These are phyloP conservation scores for Zeugodacus cucurbitae DNA, from an alignment of 1,140 invertebrate genomes.

Conservation along the genomic window DNA sequence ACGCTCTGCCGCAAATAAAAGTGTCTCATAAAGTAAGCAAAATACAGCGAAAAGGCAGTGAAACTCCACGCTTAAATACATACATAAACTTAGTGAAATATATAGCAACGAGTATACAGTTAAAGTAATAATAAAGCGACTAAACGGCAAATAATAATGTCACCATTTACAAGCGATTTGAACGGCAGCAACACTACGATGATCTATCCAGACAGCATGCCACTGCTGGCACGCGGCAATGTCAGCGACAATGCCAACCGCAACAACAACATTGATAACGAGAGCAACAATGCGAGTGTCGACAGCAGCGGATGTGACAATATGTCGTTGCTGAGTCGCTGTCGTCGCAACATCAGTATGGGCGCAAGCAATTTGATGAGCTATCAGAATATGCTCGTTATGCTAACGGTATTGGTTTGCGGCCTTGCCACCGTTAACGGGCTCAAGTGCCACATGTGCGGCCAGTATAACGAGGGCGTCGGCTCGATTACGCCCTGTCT, in stretches of 20 bases:
- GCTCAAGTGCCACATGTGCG: slow-evolving; percentile 80
- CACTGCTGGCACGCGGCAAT: not conserved
- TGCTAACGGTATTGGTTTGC: slow-evolving; percentile 41
- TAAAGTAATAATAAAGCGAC: slow-evolving; percentile 14
- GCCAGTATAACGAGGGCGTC: slow-evolving; percentile 83
- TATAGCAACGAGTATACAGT: not conserved
- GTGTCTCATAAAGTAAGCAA: not conserved
- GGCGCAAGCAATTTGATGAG: slow-evolving; percentile 41
- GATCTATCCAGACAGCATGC: not conserved
- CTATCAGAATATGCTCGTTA: slow-evolving; percentile 44
- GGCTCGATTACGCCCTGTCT: slow-evolving; percentile 84
- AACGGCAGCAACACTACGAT: not conserved
- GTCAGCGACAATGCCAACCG: slow-evolving; percentile 3
- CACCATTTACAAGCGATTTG: slow-evolving; percentile 34
- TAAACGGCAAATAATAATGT: slow-evolving; percentile 33
- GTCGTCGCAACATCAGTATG: not conserved
- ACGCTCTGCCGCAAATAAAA: not conserved
- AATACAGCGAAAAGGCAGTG: slow-evolving; percentile 28
- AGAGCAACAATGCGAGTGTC: too few relatives aligned
- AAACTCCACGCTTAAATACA: not conserved
- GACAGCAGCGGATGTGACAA: slow-evolving; percentile 2
- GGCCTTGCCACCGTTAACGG: slow-evolving; percentile 61
- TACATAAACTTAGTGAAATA: not conserved
- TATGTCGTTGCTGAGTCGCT: not conserved
- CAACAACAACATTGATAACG: not conserved